Percentiles rank a stretch among this genome's conserved stretches.
phyloP scores from a whole-genome alignment of 2,888 invertebrate genomes.

The Pseudanteris insignis region DNA sequence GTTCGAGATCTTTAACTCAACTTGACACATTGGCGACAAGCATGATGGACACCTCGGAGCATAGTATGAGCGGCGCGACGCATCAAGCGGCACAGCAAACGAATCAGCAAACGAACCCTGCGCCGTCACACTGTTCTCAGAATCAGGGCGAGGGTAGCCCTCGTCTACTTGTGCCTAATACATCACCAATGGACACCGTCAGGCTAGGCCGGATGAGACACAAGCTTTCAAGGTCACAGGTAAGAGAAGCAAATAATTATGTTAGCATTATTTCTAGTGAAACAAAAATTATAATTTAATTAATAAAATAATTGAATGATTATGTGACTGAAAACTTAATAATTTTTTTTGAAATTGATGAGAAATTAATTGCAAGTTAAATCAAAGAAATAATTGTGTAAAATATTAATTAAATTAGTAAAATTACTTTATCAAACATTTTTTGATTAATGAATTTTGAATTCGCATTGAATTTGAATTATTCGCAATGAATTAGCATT shows the following conservation, averaged over 20 bases:
- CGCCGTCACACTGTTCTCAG: conserved; percentile 53
- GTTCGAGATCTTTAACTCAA: conserved; percentile 78
- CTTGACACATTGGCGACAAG: conserved; percentile 74
- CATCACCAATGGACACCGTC: conserved; percentile 57
- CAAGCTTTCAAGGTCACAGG: conserved; percentile 72
- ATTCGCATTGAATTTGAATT: no score
- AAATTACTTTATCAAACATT: no score
- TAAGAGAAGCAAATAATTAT: conserved; percentile 50
- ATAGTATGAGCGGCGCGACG: conserved; percentile 56
- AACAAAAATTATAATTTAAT: no score
- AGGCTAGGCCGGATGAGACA: conserved; percentile 69
- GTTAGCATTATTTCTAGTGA: no score
- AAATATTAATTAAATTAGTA: no score
- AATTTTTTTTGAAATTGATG: no score
- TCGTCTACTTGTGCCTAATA: conserved; percentile 68
- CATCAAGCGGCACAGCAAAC: conserved; percentile 57
- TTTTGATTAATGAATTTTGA: no score
- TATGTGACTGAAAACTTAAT: no score
- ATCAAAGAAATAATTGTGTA: no score
- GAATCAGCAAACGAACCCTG: conserved; percentile 62
- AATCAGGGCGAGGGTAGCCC: conserved; percentile 61
- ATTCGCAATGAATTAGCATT: no score
- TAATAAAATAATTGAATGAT: no score
- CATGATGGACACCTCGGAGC: conserved; percentile 62
- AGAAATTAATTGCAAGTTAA: neutral